Percentiles rank a stretch among this genome's conserved stretches.
Evolutionary conservation across 2,888 invertebrate species (phyloP).

Genomic region (Heliconius cydno): DNA sequence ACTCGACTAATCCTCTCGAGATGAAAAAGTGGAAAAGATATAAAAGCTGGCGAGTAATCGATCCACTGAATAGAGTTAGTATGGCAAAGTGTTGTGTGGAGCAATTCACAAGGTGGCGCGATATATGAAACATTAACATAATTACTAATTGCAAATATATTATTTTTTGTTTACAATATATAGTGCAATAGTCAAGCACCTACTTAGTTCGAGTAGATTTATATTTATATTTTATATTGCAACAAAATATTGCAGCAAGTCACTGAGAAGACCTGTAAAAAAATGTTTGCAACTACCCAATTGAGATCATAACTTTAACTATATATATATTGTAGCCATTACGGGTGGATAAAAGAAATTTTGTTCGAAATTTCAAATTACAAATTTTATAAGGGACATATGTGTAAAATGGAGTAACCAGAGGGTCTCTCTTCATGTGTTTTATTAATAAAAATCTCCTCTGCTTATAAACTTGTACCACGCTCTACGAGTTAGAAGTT

Average conservation of each 20-base stretch:
- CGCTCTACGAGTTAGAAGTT: conserved; percentile 61
- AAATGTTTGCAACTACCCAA: too few species aligned
- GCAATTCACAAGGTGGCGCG: not conserved
- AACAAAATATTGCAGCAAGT: too few species aligned
- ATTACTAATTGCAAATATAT: not conserved
- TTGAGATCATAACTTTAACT: too few species aligned
- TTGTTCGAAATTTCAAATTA: not conserved
- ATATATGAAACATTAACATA: not conserved
- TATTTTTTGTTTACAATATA: too few species aligned
- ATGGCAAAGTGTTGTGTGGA: conserved; percentile 57
- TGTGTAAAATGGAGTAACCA: not conserved
- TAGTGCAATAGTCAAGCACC: too few species aligned
- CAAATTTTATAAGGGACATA: not conserved
- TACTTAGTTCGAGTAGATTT: too few species aligned
- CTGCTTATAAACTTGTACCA: conserved; percentile 42
- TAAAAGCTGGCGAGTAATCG: conserved; percentile 69
- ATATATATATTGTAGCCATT: too few species aligned
- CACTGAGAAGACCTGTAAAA: too few species aligned
- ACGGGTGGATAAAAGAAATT: too few species aligned
- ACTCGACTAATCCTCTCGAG: conserved; percentile 76
- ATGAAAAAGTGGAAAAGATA: conserved; percentile 77
- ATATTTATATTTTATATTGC: too few species aligned
- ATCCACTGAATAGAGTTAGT: conserved; percentile 64
- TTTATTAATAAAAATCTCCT: conserved; percentile 14
- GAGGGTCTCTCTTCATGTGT: not conserved